Base-by-base conservation (phyloP, 2,888 invertebrate genomes). In the Zygogramma bicolorata region DNA sequence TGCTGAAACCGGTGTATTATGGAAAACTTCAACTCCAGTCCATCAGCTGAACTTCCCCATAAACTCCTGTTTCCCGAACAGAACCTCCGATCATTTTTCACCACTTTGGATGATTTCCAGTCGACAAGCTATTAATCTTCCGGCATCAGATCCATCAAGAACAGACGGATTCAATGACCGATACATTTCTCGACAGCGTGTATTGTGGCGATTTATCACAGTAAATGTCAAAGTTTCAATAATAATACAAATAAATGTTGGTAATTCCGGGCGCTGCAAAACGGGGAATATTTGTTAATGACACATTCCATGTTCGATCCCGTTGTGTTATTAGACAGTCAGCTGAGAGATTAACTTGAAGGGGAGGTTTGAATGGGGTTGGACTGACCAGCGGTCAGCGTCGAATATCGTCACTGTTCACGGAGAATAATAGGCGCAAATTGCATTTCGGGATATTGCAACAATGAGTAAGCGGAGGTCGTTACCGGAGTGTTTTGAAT, bases 311-410 rank as follows among this genome's bases (percentile, higher is more conserved):
- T 61, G 61, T 61, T 60, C 63, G 34, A 71, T 71, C 63, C 53
- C 46, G 46, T 22, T 40, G 40, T 63, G 68, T 59, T 60, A 72
- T 72, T 73, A 73, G 69, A 57, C 69, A 68, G 69, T 38, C 59
- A 63, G 46, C 65, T 82, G 84, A 82, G 84, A 85, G 87, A 87
- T 86, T 86, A 86, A 85, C 84, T 85, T 79, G 76, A 80, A 81
- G 81, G 85, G 85, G 84, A 84, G 81, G 75, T 82, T 81, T 58
- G 61, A 20, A 31, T 42, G 78, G 83, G 84, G 79, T 76, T 78
- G 76, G 49, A 83, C 81, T 86, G 86, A 85, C 86, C 86, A 81
- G 79, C 82, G 86, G 85, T 85, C 86, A 85, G 74, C 78, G n/a
- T n/a, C n/a, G 79, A 81, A 79, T 81, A 42, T 62, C 40, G 27